Percentiles rank a stretch among this genome's conserved stretches.
phyloP scores from a whole-genome alignment of 2,797 vertebrate genomes.

The Gouania willdenowi region DNA sequence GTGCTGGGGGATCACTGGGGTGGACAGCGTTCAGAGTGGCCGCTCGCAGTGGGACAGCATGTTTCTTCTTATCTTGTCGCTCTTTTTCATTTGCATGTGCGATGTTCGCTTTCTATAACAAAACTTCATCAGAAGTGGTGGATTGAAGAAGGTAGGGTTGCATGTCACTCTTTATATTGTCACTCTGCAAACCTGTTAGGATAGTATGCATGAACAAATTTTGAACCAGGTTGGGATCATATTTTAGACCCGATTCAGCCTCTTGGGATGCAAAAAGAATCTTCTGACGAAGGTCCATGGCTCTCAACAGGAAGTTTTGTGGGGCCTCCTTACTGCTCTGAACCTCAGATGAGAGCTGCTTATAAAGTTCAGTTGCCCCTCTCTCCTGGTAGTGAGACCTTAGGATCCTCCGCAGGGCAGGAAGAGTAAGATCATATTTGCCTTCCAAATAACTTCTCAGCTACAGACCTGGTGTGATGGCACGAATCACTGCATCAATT shows the following conservation, averaged over 20 bases:
- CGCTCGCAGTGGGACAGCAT: background rate
- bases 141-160: background rate
- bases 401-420: background rate
- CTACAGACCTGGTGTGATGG: background rate
- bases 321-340: background rate
- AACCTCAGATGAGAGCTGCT: background rate
- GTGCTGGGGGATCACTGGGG: background rate
- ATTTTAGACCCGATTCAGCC: background rate
- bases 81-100: background rate
- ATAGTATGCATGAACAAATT: background rate
- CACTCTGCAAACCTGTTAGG: background rate
- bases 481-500: background rate
- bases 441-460: slow-evolving; percentile 19
- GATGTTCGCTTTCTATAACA: background rate
- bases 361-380: slow-evolving; percentile 3
- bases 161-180: background rate
- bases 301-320: background rate
- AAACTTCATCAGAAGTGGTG: background rate
- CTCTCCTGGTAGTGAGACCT: slow-evolving; percentile 4
- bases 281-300: slow-evolving; percentile 2
- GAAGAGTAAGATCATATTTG: slow-evolving; percentile 23
- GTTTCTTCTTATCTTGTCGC: background rate
- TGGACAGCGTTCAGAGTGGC: background rate
- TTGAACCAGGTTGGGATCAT: background rate
- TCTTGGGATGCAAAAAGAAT: slow-evolving; percentile 10